Conservation (phyloP, 2,797 vertebrate genomes). For the Sebastes vulpes region DNA sequence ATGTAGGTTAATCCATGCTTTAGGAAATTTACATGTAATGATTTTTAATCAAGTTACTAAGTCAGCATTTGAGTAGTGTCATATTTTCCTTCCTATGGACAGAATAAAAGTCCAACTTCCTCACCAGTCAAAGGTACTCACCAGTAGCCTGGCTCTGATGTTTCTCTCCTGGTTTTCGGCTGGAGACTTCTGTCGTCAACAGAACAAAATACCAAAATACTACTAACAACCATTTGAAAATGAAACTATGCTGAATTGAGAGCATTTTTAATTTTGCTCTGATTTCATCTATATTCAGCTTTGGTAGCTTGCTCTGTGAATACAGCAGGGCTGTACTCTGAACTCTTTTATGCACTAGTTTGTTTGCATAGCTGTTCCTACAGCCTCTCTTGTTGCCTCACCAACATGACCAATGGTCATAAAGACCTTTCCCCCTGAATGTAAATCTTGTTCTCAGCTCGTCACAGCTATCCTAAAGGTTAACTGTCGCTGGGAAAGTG, state of each 20-base stretch:
- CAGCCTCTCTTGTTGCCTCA: not conserved
- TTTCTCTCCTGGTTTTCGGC: not conserved
- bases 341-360: not conserved
- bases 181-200: not conserved
- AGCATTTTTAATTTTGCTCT: not conserved
- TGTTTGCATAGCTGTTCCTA: not conserved
- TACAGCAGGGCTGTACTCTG: not conserved
- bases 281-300: not conserved
- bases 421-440: not conserved
- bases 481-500: too few species aligned
- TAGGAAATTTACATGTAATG: not conserved
- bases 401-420: not conserved
- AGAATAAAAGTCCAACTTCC: not conserved
- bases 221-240: not conserved
- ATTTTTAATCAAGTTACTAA: not conserved
- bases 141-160: not conserved
- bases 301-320: not conserved
- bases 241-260: not conserved
- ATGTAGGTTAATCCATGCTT: not conserved
- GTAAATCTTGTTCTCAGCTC: not conserved
- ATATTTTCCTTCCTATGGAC: not conserved
- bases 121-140: not conserved
- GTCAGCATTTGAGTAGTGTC: not conserved
- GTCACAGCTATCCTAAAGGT: too few species aligned
- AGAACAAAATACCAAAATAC: not conserved